Evolutionary conservation across 2,888 invertebrate species (phyloP).

Genomic region (Agapostemon virescens): DNA sequence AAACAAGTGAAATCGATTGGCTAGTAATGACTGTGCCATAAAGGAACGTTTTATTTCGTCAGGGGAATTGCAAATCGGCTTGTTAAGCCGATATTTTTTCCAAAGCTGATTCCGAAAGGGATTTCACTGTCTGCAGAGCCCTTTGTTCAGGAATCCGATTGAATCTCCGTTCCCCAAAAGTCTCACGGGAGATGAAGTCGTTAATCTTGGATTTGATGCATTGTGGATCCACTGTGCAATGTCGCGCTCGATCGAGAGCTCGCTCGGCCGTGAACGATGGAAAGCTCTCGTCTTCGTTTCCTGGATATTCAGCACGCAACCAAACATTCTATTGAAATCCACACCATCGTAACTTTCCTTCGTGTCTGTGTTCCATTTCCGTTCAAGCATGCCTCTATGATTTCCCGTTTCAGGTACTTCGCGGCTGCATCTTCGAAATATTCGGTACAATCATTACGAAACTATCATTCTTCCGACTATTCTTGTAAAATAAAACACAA

Average conservation of each 20-base stretch:
- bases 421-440: neutral
- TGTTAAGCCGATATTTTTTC: neutral
- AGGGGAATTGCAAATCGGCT: neutral
- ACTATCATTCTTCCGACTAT: no score
- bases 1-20: neutral
- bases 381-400: slow-evolving; percentile 10
- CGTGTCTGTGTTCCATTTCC: slow-evolving; percentile 24
- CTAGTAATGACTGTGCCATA: neutral
- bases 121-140: neutral
- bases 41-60: neutral
- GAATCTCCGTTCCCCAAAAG: slow-evolving; percentile 38
- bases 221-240: slow-evolving; percentile 50
- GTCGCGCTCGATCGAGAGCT: slow-evolving; percentile 55
- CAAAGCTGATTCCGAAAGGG: neutral
- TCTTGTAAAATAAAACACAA: neutral
- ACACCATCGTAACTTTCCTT: slow-evolving; percentile 31
- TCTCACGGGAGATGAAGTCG: slow-evolving; percentile 35
- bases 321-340: slow-evolving; percentile 35
- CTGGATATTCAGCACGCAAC: slow-evolving; percentile 36
- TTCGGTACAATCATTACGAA: neutral
- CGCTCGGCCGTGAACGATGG: slow-evolving; percentile 55
- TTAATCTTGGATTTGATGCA: slow-evolving; percentile 61
- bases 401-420: neutral
- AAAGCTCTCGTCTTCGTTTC: slow-evolving; percentile 54
- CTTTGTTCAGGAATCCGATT: neutral